Conservation (phyloP, 1,140 invertebrate genomes). For the Popillia japonica region DNA sequence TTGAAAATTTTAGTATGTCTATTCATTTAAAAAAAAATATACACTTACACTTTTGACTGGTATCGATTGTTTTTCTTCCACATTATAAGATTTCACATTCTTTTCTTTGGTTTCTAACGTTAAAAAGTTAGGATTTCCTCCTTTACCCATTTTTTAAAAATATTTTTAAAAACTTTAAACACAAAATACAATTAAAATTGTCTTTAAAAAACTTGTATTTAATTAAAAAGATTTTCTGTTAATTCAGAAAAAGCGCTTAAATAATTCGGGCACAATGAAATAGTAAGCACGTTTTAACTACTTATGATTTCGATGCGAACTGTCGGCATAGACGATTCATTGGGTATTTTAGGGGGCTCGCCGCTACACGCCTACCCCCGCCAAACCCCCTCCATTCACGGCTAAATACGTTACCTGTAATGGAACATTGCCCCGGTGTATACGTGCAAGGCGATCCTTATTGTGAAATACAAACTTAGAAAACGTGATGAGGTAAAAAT, state of each 20-base stretch:
- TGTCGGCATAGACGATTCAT: not conserved
- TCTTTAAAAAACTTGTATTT: not conserved
- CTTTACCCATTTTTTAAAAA: not conserved
- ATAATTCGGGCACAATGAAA: not conserved
- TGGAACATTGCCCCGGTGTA: not conserved
- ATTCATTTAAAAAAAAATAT: not conserved
- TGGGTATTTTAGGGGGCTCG: constrained; percentile 13
- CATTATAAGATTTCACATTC: not conserved
- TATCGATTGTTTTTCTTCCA: not conserved
- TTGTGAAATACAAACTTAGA: too few species aligned
- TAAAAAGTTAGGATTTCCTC: constrained; percentile 3
- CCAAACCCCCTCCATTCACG: not conserved
- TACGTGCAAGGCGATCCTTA: too few species aligned
- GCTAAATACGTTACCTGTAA: not conserved
- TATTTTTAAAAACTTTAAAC: not conserved
- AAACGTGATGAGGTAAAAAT: not conserved
- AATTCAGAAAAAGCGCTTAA: not conserved
- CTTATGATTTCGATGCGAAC: not conserved
- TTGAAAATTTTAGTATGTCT: not conserved
- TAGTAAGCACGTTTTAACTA: not conserved
- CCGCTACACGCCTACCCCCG: not conserved
- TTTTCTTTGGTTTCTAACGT: not conserved
- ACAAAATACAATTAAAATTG: not conserved
- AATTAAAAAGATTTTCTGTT: not conserved
- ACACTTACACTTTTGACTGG: not conserved